These are phyloP conservation scores for Homalodisca vitripennis DNA, from an alignment of 1,140 invertebrate genomes.

Conservation along the genomic window DNA sequence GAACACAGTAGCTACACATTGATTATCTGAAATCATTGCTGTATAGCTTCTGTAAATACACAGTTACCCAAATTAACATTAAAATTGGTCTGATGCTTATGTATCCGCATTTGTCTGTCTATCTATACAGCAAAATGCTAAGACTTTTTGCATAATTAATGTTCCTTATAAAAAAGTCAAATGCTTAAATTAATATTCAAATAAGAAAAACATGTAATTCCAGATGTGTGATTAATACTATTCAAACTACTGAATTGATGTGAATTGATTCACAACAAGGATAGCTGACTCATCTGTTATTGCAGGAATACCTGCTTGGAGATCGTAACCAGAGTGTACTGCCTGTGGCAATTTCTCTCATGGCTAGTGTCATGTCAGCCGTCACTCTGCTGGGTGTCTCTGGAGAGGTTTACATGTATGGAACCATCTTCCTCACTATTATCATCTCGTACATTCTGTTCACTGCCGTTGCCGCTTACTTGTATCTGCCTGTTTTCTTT, in stretches of 20 bases:
- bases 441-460: conserved; percentile 79
- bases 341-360: conserved; percentile 84
- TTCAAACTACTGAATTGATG: neutral
- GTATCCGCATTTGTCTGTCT: too few relatives aligned
- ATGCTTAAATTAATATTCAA: neutral
- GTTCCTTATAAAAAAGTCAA: neutral
- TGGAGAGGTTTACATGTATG: conserved; percentile 80
- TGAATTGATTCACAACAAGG: neutral
- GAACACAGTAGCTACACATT: too few relatives aligned
- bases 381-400: conserved; percentile 88
- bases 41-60: too few relatives aligned
- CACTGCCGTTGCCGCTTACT: conserved; percentile 77
- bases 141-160: too few relatives aligned
- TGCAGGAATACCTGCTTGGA: conserved; percentile 78
- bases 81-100: too few relatives aligned
- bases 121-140: too few relatives aligned
- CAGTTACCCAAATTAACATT: too few relatives aligned
- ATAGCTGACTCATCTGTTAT: conserved; percentile 32
- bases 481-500: conserved; percentile 89
- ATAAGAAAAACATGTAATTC: neutral
- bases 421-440: conserved; percentile 81
- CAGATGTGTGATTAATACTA: neutral
- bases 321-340: conserved; percentile 72
- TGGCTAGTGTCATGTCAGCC: conserved; percentile 95
- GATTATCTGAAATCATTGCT: too few relatives aligned